A percentile compares a stretch with the other conserved stretches of the same genome.
phyloP scores from a whole-genome alignment of 2,797 vertebrate genomes.

The Sus cebifrons region DNA sequence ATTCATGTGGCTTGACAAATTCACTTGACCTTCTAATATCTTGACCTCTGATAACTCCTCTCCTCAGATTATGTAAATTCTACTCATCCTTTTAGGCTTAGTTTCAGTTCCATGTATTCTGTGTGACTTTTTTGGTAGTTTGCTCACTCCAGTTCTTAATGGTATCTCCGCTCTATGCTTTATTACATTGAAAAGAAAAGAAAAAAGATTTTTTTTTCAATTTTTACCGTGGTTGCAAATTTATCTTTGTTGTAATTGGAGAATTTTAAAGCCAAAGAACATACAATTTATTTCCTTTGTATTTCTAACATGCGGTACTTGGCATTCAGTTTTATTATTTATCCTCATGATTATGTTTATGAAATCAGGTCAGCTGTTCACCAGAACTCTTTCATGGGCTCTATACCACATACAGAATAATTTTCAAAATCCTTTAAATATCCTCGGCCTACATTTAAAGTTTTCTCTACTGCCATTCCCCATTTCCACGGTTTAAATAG shows the following conservation, averaged over 20 bases:
- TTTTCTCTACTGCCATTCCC: not conserved
- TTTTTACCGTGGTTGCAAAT: not conserved
- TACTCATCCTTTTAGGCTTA: not conserved
- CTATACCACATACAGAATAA: not conserved
- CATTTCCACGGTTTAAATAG: not conserved
- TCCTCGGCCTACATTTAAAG: not conserved
- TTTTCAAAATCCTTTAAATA: not conserved
- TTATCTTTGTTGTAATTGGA: not conserved
- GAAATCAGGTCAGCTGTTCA: not conserved
- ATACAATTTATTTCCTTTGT: not conserved
- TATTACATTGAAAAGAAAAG: not conserved
- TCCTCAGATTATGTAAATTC: not conserved
- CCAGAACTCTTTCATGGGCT: not conserved
- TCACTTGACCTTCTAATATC: not conserved
- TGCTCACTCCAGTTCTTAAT: not conserved
- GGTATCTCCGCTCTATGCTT: not conserved
- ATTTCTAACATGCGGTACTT: not conserved
- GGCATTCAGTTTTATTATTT: not conserved
- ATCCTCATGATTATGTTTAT: not conserved
- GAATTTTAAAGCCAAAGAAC: not conserved
- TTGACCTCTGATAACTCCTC: not conserved
- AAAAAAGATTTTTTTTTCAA: not conserved
- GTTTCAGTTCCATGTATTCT: not conserved
- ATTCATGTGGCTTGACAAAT: not conserved
- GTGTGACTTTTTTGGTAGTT: not conserved